Base-by-base conservation (phyloP, 2,888 invertebrate species). In the Mycalesis mineus region DNA sequence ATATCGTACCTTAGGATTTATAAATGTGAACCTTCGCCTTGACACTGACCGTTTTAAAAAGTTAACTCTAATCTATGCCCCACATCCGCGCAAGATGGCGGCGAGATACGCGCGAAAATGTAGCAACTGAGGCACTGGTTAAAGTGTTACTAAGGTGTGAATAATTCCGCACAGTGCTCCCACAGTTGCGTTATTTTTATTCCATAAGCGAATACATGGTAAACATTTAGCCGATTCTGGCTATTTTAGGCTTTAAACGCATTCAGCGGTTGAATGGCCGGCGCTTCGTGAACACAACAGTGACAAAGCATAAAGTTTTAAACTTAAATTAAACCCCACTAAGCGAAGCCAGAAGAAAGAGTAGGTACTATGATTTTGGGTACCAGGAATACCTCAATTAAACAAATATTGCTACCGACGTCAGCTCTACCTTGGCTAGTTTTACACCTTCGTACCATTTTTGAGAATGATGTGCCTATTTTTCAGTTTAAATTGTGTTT, bases 171-270 rank as follows among this genome's bases (percentile, higher is more conserved):
- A 69, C 68, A 62, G 64, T 65, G 55, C 65, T 63, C 68, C 68
- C 64, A 70, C 70, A 72, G 71, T 69, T 71, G 73, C 78, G 84
- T 84, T 88, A 86, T 87, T 85, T 87, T 82, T 72, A 78, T 74
- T 74, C 71, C 66, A 69, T 78, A 79, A 76, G 69, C 72, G 70
- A 60, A 52, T 64, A 55, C 54, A 39, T 50, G 44, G 49, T 59
- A 59, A 60, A 63, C 61, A 60, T 41, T 47, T 58, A 37, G 31
- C 40, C 28, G 55, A 55, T 55, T 58, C 58, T n/a, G 47, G 54
- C 45, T 42, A 52, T 33, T 52, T 52, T 44, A 52, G 51, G 51
- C 11, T 29, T 7, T 40, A 29, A 29, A 40, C 11, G 28, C 51
- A 41, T 51, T 51, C 14, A 31, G 40, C 22, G 8, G 40, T 4